Base-by-base conservation (phyloP, 2,113 vertebrate species). In the Mastomys coucha region DNA sequence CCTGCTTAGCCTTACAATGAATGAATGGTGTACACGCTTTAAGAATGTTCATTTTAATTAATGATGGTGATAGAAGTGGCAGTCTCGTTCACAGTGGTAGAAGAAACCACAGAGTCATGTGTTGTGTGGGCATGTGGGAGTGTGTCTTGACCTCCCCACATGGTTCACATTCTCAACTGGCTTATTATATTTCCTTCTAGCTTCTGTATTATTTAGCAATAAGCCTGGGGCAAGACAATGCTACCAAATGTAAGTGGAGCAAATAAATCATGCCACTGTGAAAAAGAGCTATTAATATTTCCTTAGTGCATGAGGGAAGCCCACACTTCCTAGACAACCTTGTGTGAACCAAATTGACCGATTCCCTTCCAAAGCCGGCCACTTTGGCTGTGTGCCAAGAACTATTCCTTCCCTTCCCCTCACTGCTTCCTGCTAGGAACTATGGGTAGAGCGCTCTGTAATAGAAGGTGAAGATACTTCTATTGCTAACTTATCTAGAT, bases 11-110 rank as follows among this genome's bases (percentile, higher is more conserved):
- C 91, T 58, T 91, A 70, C 87, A 93, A n/a, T 72, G 85, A 89
- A 91, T 95, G 89, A 95, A 97, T 88, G 94, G 93, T 91, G 58
- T 17, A 85, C 19, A 56, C 56, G 58, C 77, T 95, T 92, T 89
- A 91, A 95, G 77, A 93, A 92, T 91, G 86, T 97, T 89, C 78
- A 45, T 95, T 98, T 58, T 96, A 91, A 89, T 84, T 93, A 95
- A 91, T 91, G 45, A 91, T 87, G 69, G 75, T 53, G 85, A 91
- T 90, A 95, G 80, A 91, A 97, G 93, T 96, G 94, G 84, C 81
- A 96, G 42, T 93, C 8, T 0, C 63, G 31, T 97, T 93, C 33
- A 65, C 14, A 86, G 56, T 67, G 97, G 95, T 70, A 96, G 91
- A 95, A 69, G 49, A 97, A 96, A 94, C 45, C 73, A 63, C 81